Percentiles rank a stretch among this genome's conserved stretches.
These are phyloP conservation scores for Lucifuga dentata DNA, from an alignment of 2,113 vertebrate genomes.

Conservation along the genomic window DNA sequence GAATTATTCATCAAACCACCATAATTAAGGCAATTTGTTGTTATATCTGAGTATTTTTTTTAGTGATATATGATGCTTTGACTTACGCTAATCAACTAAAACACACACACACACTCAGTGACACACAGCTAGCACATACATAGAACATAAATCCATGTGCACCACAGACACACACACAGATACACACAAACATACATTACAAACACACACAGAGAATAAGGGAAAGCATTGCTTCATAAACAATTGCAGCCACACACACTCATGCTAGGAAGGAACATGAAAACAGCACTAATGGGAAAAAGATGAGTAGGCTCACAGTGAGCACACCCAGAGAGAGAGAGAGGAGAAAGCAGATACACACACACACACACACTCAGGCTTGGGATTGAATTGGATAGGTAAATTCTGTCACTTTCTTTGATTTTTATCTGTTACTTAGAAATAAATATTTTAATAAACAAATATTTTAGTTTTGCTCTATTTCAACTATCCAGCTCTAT, in stretches of 20 bases:
- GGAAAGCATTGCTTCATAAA: constrained; percentile 63
- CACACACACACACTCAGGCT: constrained; percentile 18
- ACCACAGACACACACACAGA: too few relatives aligned
- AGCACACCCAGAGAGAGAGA: constrained; percentile 58
- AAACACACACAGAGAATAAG: constrained; percentile 46
- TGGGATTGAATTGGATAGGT: too few relatives aligned
- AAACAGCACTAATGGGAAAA: constrained; percentile 82
- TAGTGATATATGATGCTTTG: too few relatives aligned
- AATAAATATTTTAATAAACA: too few relatives aligned
- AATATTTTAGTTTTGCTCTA: too few relatives aligned
- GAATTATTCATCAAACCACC: background rate
- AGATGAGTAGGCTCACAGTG: constrained; percentile 73
- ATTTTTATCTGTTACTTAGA: too few relatives aligned
- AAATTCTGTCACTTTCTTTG: background rate
- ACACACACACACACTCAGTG: background rate
- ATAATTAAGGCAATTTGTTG: constrained; percentile 1
- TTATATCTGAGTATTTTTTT: background rate
- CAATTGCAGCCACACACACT: constrained; percentile 70
- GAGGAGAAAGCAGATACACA: constrained; percentile 34
- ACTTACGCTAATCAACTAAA: too few relatives aligned
- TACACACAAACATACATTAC: constrained; percentile 21
- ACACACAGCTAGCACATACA: too few relatives aligned
- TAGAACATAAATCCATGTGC: too few relatives aligned
- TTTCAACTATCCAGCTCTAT: too few relatives aligned
- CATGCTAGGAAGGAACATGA: constrained; percentile 72